Base-by-base conservation (phyloP, 2,888 invertebrate species). In the Drosophila dives region DNA sequence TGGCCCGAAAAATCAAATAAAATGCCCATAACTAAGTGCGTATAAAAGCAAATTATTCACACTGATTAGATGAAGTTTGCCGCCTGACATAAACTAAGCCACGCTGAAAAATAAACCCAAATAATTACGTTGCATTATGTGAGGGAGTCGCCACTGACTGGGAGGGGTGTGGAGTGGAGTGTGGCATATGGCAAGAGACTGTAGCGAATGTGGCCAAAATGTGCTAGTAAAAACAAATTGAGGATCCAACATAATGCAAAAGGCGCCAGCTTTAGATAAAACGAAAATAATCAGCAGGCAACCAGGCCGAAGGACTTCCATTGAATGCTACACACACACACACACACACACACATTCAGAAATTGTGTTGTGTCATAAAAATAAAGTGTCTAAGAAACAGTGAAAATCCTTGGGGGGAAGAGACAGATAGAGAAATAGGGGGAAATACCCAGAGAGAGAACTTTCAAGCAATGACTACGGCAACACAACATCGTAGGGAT, bases 281-380 rank as follows among this genome's bases (percentile, higher is more conserved):
- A 89, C 77, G 86, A 87, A 89, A 85, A 89, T 89, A 86, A 86
- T 87, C 86, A 86, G 89, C 88, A 85, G 79, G 79, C 89, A 85
- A 84, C 58, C 78, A 83, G 64, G 86, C 81, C 72, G 73, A 88
- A 88, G 84, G 89, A 88, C 83, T 66, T 11, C 49, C 51, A 45
- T 23, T 36, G 42, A 29, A n/a, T 2, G 29, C 17, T 29, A 48
- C 26, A 45, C 50, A 38, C 33, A 49, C 54, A 64, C 45, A 48
- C 49, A 33, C 42, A 23, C 23, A 62, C 26, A 26, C 55, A 50
- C 23, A 42, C 29, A 32, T 12, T 15, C 59, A 49, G 72, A 82
- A 75, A 80, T 77, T 74, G 81, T 89, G 81, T 89, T 83, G 89
- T 85, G 77, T 81, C 88, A 87, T 87, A 87, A 87, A 87, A 87